Conservation (phyloP, 2,797 vertebrate species). For the Oreortyx pictus region DNA sequence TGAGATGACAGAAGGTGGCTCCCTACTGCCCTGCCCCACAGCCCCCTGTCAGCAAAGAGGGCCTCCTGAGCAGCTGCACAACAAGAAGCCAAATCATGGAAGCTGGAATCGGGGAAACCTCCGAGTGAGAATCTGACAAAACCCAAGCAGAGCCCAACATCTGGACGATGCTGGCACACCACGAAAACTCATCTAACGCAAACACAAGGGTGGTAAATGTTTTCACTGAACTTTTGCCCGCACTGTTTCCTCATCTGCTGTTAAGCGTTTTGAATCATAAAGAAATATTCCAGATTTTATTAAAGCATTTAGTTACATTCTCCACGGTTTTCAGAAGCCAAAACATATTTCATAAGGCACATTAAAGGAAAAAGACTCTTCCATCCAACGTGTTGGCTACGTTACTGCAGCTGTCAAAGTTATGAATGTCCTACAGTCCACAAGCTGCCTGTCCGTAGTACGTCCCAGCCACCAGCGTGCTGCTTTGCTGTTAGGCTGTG, state of each 20-base stretch:
- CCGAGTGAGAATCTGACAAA: neutral
- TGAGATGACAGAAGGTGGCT: neutral
- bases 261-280: neutral
- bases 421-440: neutral
- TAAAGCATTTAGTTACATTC: slow-evolving; percentile 45
- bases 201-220: neutral
- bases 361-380: neutral
- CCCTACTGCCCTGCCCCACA: neutral
- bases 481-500: neutral
- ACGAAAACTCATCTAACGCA: neutral
- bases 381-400: neutral
- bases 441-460: neutral
- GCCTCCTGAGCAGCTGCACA: neutral
- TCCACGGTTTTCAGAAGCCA: neutral
- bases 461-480: neutral
- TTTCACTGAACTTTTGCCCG: neutral
- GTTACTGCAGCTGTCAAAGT: neutral
- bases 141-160: neutral
- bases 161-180: neutral
- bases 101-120: neutral
- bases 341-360: slow-evolving; percentile 53
- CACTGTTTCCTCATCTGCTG: neutral
- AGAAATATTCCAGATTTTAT: neutral
- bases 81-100: neutral
- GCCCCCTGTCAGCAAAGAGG: neutral